Percentiles rank a stretch among this genome's conserved stretches.
phyloP scores from a whole-genome alignment of 2,797 vertebrate species.

The Bucorvus abyssinicus region DNA sequence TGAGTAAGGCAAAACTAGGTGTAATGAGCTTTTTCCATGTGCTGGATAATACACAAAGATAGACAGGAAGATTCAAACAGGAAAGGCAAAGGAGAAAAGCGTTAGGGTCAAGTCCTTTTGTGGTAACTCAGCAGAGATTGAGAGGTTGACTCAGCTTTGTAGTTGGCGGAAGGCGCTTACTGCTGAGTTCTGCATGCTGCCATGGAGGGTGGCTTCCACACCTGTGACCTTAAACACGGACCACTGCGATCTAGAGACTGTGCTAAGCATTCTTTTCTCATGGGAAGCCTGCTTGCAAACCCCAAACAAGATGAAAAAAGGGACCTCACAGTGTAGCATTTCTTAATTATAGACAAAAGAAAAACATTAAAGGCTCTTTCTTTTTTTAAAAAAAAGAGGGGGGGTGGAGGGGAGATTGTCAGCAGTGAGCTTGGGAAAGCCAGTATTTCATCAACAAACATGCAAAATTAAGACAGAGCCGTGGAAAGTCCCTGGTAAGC shows the following conservation, averaged over 20 bases:
- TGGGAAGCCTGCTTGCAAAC: neutral
- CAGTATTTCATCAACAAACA: neutral
- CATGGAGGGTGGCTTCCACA: neutral
- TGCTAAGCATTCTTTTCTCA: neutral
- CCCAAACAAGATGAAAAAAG: neutral
- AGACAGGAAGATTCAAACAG: neutral
- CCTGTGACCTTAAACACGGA: neutral
- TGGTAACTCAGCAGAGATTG: neutral
- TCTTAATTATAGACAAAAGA: neutral
- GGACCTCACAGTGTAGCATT: neutral
- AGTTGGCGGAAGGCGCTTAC: neutral
- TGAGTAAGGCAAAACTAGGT: neutral
- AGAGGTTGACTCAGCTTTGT: neutral
- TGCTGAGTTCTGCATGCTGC: neutral
- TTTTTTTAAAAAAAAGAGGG: neutral
- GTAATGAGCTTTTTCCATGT: neutral
- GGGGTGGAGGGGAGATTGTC: neutral
- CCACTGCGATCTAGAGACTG: rapidly evolving
- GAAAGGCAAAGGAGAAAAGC: neutral
- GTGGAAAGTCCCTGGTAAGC: constrained; percentile 46
- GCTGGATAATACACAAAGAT: neutral
- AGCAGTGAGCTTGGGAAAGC: neutral
- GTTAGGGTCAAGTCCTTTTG: neutral
- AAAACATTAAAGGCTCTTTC: neutral
- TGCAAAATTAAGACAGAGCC: neutral